phyloP scores from a whole-genome alignment of 2,888 invertebrate genomes.

The Hipparchia semele region DNA sequence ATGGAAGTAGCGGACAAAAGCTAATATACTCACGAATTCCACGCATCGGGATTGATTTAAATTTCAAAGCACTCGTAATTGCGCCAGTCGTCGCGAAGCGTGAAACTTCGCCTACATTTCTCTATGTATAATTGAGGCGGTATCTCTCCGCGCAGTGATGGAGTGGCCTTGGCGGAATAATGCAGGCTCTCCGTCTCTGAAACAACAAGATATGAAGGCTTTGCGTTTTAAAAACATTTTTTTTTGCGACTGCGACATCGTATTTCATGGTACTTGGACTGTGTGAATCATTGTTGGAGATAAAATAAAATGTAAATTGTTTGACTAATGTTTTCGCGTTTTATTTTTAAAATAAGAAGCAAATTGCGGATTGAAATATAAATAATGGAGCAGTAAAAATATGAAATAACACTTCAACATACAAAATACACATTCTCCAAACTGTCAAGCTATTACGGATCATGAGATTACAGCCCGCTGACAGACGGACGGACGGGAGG shows the following conservation, averaged over 20 bases:
- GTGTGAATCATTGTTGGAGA: conserved; percentile 16
- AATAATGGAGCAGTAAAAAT: no score
- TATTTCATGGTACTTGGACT: conserved; percentile 29
- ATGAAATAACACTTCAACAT: no score
- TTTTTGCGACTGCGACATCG: conserved; percentile 25
- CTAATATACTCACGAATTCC: no score
- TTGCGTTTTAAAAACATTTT: conserved; percentile 36
- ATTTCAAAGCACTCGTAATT: background rate
- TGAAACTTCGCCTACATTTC: conserved; percentile 33
- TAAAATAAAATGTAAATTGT: conserved; percentile 16
- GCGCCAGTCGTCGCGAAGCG: conserved; percentile 27
- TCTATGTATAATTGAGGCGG: conserved; percentile 36
- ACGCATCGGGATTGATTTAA: no score
- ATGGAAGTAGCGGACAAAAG: no score
- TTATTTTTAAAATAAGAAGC: background rate
- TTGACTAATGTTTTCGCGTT: background rate
- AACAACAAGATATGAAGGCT: conserved; percentile 38
- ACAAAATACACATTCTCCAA: no score
- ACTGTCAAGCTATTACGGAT: no score
- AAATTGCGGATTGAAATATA: background rate
- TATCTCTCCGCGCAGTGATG: conserved; percentile 34
- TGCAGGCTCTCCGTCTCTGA: conserved; percentile 33
- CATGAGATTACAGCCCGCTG: no score
- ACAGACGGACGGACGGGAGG: no score
- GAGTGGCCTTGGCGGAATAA: conserved; percentile 36